Conservation (phyloP, 2,113 vertebrate genomes). For the Trogon melanurus region DNA sequence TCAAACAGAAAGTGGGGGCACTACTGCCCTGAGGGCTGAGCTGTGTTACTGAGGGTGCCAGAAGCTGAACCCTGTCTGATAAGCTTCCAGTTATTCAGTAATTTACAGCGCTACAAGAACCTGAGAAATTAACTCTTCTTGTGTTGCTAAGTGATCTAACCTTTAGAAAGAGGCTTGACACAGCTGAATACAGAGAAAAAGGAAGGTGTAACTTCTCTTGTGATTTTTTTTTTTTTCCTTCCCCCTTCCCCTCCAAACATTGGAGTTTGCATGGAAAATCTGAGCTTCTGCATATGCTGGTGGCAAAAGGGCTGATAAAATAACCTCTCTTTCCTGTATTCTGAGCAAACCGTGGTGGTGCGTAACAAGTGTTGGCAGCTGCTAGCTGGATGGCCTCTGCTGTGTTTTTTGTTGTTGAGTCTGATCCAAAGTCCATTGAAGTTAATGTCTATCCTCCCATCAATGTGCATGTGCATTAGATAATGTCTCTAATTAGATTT, state of each 20-base stretch:
- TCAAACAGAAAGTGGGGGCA: not conserved
- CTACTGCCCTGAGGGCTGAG: not conserved
- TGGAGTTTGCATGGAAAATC: not conserved
- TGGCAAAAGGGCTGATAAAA: not conserved
- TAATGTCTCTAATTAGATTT: not conserved
- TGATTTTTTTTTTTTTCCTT: not conserved
- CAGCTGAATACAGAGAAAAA: not conserved
- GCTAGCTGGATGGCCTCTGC: not conserved
- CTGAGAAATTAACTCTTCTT: not conserved
- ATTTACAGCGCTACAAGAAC: not conserved
- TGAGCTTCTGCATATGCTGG: not conserved
- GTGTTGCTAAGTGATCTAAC: not conserved
- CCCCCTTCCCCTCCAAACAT: too few relatives aligned
- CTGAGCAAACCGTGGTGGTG: not conserved
- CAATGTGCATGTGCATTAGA: not conserved
- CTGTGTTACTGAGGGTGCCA: not conserved
- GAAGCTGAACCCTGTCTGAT: not conserved
- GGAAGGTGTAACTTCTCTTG: not conserved
- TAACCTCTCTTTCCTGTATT: not conserved
- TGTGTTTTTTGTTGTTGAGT: not conserved
- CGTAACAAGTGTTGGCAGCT: rapidly evolving
- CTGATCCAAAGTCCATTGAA: not conserved
- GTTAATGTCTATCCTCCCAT: not conserved
- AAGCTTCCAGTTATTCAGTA: not conserved
- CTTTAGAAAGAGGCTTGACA: not conserved